Base-by-base conservation (phyloP, 2,888 invertebrate genomes). In the Andricus quercusramuli region DNA sequence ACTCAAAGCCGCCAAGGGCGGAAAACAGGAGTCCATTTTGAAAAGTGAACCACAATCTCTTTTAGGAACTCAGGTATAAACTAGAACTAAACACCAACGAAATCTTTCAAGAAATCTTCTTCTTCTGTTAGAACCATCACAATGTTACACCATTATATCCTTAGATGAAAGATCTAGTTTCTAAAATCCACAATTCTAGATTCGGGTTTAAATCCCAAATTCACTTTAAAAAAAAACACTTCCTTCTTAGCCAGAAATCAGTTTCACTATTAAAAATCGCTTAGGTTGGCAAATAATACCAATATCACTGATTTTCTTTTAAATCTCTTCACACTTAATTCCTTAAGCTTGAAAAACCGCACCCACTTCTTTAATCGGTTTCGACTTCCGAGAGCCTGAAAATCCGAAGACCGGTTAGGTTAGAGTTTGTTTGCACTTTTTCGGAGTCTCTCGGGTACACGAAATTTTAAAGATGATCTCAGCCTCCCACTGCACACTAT, bases 1-100 rank as follows among this genome's bases (percentile, higher is more conserved):
- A 82, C 93, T 93, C 80, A 94, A 87, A 44, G 93, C 92, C 79
- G 93, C 93, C 86, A 94, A 87, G 11, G 93, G 93, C 79, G 93
- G 94, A 87, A 94, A 93, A 88, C 94, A 94, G 87, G 94, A 94
- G 88, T 94, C 93, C 94, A 94, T 94, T 83, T 88, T 87, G 64
- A 77, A 77, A 80, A 70, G 65, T 59, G 29, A 70, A 51, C 78
- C 59, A 76, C 62, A 22, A 4, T 20, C 17, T 32, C 47, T 22
- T 51, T 51, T n/a, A 20, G 8, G 9, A 74, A 74, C 62, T 22
- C 25, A 25, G 25, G 13, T 62, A 29, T 17, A 25, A 22, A 13
- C 22, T 13, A 62, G 25, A 62, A 62, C 25, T 62, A 62, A 17
- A 25, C 25, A 25, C 25, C 25, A 62, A 56, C 11, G 56, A n/a